Evolutionary conservation across 2,113 vertebrate species (phyloP).

Genomic region (Stictonetta naevosa): DNA sequence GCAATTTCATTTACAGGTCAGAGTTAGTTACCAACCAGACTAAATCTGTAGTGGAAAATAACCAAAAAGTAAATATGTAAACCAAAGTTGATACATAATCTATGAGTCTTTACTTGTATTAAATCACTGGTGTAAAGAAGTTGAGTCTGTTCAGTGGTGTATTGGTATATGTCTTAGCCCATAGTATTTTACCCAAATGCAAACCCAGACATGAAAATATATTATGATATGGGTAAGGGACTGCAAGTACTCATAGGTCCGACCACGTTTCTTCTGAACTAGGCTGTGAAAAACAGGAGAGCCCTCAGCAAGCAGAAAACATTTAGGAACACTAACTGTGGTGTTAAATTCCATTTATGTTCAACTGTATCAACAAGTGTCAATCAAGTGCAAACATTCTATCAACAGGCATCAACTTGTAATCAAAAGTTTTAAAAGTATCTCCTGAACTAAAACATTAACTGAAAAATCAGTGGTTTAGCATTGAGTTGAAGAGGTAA

Average conservation of each 20-base stretch:
- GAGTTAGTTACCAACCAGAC: not conserved
- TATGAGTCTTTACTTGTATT: not conserved
- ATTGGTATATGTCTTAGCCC: not conserved
- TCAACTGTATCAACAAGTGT: not conserved
- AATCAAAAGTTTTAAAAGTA: not conserved
- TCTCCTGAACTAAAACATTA: not conserved
- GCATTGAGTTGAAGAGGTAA: not conserved
- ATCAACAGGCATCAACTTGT: not conserved
- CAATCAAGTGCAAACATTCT: not conserved
- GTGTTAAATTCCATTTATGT: not conserved
- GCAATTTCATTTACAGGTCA: not conserved
- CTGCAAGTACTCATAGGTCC: not conserved
- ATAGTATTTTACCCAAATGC: not conserved
- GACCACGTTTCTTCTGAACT: slow-evolving; percentile 14
- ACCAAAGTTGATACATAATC: not conserved
- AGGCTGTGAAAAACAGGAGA: not conserved
- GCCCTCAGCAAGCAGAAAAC: not conserved
- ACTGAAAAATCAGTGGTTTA: not conserved
- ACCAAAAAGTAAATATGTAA: not conserved
- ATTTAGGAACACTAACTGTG: not conserved
- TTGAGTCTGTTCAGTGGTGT: not conserved
- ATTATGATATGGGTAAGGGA: not conserved
- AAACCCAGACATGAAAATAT: not conserved
- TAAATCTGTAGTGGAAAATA: not conserved
- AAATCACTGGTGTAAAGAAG: not conserved